Evolutionary conservation across 64 coral and sea anemone genomes (phyloP).

Genomic region (Orbicella faveolata): DNA sequence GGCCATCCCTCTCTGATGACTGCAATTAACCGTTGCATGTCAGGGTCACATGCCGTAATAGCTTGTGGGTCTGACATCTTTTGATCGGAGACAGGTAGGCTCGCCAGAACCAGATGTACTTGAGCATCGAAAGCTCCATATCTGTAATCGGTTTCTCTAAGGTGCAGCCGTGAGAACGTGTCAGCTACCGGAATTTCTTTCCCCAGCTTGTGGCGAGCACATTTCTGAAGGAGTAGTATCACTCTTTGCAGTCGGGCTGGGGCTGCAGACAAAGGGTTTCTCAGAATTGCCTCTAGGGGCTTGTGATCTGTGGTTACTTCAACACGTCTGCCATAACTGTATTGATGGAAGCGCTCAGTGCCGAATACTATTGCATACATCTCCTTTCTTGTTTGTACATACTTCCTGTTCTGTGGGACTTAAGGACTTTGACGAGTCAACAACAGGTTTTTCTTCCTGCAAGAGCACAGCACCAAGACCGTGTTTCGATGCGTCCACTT

Average conservation of each 20-base stretch:
- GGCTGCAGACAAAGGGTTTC: neutral
- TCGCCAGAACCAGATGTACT: neutral
- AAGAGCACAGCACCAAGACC: too few relatives aligned
- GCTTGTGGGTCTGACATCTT: neutral
- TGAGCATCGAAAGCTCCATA: neutral
- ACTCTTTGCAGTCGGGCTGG: neutral
- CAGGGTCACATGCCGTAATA: too few relatives aligned
- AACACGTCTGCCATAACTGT: neutral
- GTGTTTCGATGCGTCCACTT: slow-evolving; percentile 9
- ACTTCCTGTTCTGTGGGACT: neutral
- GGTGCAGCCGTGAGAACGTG: neutral
- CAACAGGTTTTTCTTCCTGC: too few relatives aligned
- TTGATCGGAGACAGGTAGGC: neutral
- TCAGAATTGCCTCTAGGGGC: neutral
- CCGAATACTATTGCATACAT: neutral
- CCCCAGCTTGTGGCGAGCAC: neutral
- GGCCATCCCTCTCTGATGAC: neutral
- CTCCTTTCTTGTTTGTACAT: neutral
- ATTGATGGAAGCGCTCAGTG: neutral
- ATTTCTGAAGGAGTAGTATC: neutral
- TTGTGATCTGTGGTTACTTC: neutral
- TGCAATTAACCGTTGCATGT: neutral
- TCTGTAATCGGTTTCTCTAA: neutral
- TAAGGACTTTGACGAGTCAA: too few relatives aligned
- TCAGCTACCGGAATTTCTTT: neutral